phyloP scores from a whole-genome alignment of 2,888 invertebrate genomes.

The Cephus runcator region DNA sequence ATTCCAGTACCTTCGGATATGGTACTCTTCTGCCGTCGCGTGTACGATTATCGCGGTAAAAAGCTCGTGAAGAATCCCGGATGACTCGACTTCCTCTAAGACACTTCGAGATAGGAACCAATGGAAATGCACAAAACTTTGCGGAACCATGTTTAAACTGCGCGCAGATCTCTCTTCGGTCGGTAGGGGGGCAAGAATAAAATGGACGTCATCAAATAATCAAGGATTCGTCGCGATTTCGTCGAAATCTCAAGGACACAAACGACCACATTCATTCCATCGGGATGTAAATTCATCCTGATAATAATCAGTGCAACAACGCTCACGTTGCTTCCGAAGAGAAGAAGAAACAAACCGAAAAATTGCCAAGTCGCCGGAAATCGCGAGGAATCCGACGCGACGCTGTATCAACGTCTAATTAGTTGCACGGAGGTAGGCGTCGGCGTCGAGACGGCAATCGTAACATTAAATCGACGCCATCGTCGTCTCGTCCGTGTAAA shows the following conservation, averaged over 20 bases:
- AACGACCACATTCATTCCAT: background rate
- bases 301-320: background rate
- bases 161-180: conserved; percentile 52
- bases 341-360: background rate
- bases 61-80: conserved; percentile 64
- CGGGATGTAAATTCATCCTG: background rate
- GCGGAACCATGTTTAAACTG: conserved; percentile 48
- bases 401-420: background rate
- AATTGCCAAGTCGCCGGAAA: background rate
- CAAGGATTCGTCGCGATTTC: background rate
- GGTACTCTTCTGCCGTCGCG: conserved; percentile 93
- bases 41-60: conserved; percentile 94
- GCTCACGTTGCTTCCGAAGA: background rate
- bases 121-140: conserved; percentile 49
- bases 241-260: background rate
- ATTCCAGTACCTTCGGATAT: conserved; percentile 80
- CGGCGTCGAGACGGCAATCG: background rate
- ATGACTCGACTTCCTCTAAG: conserved; percentile 61
- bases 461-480: background rate
- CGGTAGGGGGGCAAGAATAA: conserved; percentile 15
- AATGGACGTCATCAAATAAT: background rate
- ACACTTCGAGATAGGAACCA: conserved; percentile 48
- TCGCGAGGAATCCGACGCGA: background rate
- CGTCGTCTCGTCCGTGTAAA: background rate
- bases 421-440: background rate